Percentiles rank a stretch among this genome's conserved stretches.
Evolutionary conservation across 2,888 invertebrate genomes (phyloP).

Genomic region (Xylota sylvarum): DNA sequence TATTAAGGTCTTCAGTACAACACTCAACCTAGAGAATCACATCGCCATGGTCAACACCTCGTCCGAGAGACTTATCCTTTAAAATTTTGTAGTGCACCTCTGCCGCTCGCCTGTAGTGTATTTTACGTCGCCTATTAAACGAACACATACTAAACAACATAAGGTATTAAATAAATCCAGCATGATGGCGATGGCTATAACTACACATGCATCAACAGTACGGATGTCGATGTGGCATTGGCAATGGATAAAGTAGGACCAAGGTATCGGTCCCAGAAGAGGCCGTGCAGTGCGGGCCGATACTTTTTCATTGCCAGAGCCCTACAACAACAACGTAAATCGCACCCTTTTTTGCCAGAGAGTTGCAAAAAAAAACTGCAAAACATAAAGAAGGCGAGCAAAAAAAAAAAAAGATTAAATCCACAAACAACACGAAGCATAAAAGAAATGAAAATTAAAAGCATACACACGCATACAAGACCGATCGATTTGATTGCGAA

Average conservation of each 20-base stretch:
- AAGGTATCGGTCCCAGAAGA: slow-evolving; percentile 22
- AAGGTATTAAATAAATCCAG: slow-evolving; percentile 45
- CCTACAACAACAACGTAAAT: slow-evolving; percentile 57
- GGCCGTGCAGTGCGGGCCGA: slow-evolving; percentile 39
- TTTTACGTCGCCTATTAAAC: background rate
- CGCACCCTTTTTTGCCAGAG: slow-evolving; percentile 58
- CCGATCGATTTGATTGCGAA: slow-evolving; percentile 75
- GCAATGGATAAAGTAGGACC: slow-evolving; percentile 52
- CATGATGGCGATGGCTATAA: background rate
- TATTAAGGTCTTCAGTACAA: no score
- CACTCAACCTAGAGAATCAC: no score
- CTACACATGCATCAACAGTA: slow-evolving; percentile 5
- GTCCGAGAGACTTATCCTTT: background rate
- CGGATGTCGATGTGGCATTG: slow-evolving; percentile 56
- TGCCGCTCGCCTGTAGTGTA: slow-evolving; percentile 5
- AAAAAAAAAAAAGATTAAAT: slow-evolving; percentile 51
- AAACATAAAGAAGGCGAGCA: slow-evolving; percentile 48
- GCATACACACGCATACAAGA: slow-evolving; percentile 58
- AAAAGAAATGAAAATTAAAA: slow-evolving; percentile 71
- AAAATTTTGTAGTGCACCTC: background rate
- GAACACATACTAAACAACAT: slow-evolving; percentile 29
- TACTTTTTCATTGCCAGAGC: slow-evolving; percentile 60
- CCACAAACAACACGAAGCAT: slow-evolving; percentile 57
- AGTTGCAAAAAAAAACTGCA: slow-evolving; percentile 49
- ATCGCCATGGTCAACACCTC: no score